A percentile compares a stretch with the other conserved stretches of the same genome.
Evolutionary conservation across 2,797 vertebrate genomes (phyloP).

Genomic region (Spondyliosoma cantharus): DNA sequence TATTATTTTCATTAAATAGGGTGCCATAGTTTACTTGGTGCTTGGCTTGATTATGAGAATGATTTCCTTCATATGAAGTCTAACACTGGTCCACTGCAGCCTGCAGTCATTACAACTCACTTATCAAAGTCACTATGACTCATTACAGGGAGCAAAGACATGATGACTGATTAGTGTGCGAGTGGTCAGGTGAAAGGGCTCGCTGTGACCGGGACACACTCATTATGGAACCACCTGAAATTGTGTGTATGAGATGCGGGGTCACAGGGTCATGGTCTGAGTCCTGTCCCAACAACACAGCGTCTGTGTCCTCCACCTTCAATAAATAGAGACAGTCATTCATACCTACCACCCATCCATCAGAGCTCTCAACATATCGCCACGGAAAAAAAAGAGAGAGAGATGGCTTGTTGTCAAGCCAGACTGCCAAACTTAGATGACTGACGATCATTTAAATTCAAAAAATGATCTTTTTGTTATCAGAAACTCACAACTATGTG

Average conservation of each 20-base stretch:
- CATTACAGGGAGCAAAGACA: slow-evolving; percentile 63
- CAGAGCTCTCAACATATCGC: slow-evolving; percentile 79
- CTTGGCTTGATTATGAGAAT: slow-evolving; percentile 11
- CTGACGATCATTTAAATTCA: slow-evolving; percentile 8
- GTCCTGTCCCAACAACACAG: slow-evolving; percentile 83
- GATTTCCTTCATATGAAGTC: not conserved
- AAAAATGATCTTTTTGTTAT: not conserved
- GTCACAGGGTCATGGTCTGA: slow-evolving; percentile 77
- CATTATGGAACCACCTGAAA: slow-evolving; percentile 76
- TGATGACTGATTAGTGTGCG: slow-evolving; percentile 66
- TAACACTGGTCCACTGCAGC: slow-evolving; percentile 20
- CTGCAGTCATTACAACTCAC: slow-evolving; percentile 40
- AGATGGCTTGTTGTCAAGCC: slow-evolving; percentile 53
- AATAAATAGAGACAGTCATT: slow-evolving; percentile 87
- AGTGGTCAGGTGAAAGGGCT: slow-evolving; percentile 74
- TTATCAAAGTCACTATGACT: slow-evolving; percentile 62
- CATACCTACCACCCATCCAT: slow-evolving; percentile 83
- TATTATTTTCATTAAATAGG: not conserved
- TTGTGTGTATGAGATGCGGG: slow-evolving; percentile 61
- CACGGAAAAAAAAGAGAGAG: slow-evolving; percentile 61
- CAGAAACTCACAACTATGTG: not conserved
- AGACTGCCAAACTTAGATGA: slow-evolving; percentile 21
- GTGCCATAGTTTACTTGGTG: not conserved
- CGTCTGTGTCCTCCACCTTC: slow-evolving; percentile 82
- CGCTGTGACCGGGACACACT: slow-evolving; percentile 77